Conservation (phyloP, 2,113 vertebrate species). For the Carollia perspicillata region DNA sequence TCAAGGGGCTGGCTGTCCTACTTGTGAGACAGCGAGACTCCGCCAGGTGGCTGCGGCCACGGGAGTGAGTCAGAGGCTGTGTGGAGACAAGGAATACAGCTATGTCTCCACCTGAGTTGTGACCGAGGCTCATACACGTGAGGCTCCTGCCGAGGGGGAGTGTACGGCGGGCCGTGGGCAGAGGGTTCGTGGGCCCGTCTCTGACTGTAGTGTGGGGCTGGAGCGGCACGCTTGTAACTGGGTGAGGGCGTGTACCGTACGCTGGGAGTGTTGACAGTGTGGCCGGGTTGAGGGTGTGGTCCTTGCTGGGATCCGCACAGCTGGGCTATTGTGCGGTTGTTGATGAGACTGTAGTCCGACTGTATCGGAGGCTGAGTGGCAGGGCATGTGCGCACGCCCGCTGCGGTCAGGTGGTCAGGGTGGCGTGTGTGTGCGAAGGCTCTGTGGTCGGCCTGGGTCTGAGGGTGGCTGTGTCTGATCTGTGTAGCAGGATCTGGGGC, state of each 20-base stretch:
- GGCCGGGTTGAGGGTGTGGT: fast-evolving
- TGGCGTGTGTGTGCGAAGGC: fast-evolving
- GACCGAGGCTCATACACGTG: fast-evolving
- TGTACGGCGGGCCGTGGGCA: fast-evolving
- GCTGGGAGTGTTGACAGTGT: neutral
- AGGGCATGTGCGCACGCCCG: fast-evolving
- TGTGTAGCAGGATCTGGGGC: neutral
- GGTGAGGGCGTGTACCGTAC: fast-evolving
- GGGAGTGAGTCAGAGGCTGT: neutral
- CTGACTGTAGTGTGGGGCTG: neutral
- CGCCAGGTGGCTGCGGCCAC: fast-evolving
- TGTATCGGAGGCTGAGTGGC: fast-evolving
- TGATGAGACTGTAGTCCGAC: fast-evolving
- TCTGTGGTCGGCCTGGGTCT: neutral
- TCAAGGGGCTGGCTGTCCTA: neutral
- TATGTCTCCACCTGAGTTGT: fast-evolving
- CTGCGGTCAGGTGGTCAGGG: neutral
- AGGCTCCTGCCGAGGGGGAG: neutral
- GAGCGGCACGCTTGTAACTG: fast-evolving
- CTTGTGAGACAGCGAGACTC: neutral
- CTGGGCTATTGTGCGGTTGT: neutral
- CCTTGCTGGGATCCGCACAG: fast-evolving
- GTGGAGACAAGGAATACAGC: neutral
- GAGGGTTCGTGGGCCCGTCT: neutral
- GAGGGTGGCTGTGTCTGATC: neutral